Conservation (phyloP, 2,797 vertebrate species). For the Tapera naevia region DNA sequence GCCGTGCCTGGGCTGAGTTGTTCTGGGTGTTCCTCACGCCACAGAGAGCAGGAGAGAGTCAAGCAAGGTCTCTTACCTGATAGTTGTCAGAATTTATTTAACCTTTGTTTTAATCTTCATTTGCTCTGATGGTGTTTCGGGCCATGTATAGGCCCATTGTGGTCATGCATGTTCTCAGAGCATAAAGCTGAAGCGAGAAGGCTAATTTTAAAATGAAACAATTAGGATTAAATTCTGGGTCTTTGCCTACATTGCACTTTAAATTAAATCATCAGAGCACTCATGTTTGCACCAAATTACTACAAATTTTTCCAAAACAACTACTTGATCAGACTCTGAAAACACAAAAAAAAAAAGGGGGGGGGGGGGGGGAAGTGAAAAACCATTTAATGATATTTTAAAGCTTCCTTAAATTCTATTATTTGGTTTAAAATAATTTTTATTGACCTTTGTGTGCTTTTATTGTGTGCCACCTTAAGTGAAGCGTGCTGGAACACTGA, state of each 20-base stretch:
- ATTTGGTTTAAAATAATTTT: constrained; percentile 47
- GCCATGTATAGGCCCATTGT: fast-evolving
- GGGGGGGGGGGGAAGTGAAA: background rate
- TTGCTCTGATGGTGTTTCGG: background rate
- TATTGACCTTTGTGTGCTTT: background rate
- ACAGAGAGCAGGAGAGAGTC: background rate
- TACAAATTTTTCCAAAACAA: constrained; percentile 50
- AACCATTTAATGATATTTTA: constrained; percentile 50
- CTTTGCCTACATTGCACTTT: constrained; percentile 37
- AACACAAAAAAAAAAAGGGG: constrained; percentile 10
- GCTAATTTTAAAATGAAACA: constrained; percentile 67
- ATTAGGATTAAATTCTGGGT: constrained; percentile 52
- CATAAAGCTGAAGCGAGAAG: constrained; percentile 44
- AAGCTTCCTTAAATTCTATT: constrained; percentile 40
- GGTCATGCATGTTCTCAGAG: constrained; percentile 8
- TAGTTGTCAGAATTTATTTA: background rate
- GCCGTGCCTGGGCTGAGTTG: background rate
- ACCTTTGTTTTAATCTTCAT: background rate
- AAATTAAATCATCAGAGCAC: constrained; percentile 56
- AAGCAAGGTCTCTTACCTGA: background rate
- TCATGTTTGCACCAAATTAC: constrained; percentile 53
- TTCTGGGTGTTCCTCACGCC: background rate
- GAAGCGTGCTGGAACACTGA: background rate
- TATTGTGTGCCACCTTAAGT: background rate
- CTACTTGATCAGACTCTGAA: constrained; percentile 59